Evolutionary conservation across 2,888 invertebrate genomes (phyloP), one percentile per base, ranked within the genome.

Genomic region (Sphecodes monilicornis): DNA sequence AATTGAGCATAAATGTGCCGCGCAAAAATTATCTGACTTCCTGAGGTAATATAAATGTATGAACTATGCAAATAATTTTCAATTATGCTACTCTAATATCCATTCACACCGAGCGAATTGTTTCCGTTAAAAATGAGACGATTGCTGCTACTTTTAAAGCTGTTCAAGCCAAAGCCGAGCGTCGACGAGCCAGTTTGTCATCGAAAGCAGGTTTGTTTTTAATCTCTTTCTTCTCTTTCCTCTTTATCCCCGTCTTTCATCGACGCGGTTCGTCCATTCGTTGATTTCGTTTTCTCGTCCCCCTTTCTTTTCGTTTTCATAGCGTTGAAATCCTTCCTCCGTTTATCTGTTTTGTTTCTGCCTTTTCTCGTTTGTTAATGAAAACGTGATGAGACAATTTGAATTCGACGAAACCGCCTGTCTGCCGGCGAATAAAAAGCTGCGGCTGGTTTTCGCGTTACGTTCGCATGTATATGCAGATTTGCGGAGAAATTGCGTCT

Each of bases 311-410:
- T 32, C 66, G 3, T 66, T 66, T 66, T 36, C 36, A 66, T 36
- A 36, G 36, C 36, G 22, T 10, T 22, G 18, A 36, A 66, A 66
- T 36, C 66, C 32, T 36, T 29, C 18, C 32, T 3, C 32, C 22
- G 66, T 11, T 36, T 36, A 46, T 46, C 69, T 26, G 18, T 26
- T 69, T 70, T 43, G 32, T 57, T 36, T 75, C 32, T 3, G 18
- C 41, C 36, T n/a, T 46, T 50, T 57, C 29, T 8, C 60, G 60
- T 74, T 87, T 70, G 70, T 72, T 80, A 80, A 87, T 85, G 83
- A 82, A 89, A 84, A 78, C 60, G 82, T 82, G 75, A 86, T 69
- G 84, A 86, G 84, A 72, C 80, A 70, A 75, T 78, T 84, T 71
- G 77, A 81, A 86, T 84, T 84, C 79, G 82, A 76, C 71, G 64